These are phyloP conservation scores for Phrixothrix hirtus DNA, from an alignment of 2,888 invertebrate genomes.

Conservation along the genomic window DNA sequence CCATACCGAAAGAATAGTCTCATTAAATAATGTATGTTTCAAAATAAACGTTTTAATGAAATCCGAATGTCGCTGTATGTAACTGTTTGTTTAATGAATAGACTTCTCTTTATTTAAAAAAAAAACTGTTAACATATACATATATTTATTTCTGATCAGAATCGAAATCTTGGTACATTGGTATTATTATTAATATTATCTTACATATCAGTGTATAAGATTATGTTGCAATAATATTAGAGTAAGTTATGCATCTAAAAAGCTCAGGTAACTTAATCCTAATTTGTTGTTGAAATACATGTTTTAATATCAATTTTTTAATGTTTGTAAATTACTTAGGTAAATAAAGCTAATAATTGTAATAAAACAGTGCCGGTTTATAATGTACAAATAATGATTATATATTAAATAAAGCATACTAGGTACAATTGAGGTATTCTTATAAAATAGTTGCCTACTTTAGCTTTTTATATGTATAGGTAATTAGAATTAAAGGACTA, in stretches of 20 bases:
- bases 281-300: constrained; percentile 3
- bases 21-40: too few relatives aligned
- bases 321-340: not conserved
- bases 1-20: too few relatives aligned
- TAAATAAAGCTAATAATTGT: not conserved
- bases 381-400: not conserved
- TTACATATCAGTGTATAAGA: too few relatives aligned
- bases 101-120: too few relatives aligned
- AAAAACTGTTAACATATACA: too few relatives aligned
- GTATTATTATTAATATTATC: too few relatives aligned
- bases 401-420: not conserved
- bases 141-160: too few relatives aligned
- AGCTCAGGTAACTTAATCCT: constrained; percentile 11
- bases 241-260: constrained; percentile 1
- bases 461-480: not conserved
- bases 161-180: too few relatives aligned
- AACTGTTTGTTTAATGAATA: too few relatives aligned
- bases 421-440: not conserved
- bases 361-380: not conserved
- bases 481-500: not conserved
- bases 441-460: not conserved
- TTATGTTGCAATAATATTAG: constrained; percentile 4
- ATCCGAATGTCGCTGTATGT: too few relatives aligned
- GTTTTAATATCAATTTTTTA: not conserved
- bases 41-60: too few relatives aligned